Evolutionary conservation across 2,797 vertebrate genomes (phyloP).

Genomic region (Discoglossus pictus): DNA sequence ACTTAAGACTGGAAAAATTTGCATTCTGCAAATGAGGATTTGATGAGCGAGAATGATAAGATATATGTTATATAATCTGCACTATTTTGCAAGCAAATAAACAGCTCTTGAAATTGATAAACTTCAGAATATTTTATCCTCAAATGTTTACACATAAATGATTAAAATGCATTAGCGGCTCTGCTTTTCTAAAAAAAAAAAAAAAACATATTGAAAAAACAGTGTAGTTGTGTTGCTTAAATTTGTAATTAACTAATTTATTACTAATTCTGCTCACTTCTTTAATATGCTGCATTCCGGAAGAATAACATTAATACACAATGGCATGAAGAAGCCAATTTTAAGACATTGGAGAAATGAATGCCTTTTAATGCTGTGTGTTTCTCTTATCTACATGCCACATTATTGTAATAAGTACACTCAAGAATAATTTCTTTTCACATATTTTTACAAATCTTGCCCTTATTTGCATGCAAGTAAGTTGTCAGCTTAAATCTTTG

Average conservation of each 20-base stretch:
- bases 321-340: slow-evolving; percentile 86
- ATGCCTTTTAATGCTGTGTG: slow-evolving; percentile 84
- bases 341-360: slow-evolving; percentile 88
- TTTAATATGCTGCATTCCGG: slow-evolving; percentile 85
- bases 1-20: slow-evolving; percentile 83
- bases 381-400: slow-evolving; percentile 86
- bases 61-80: slow-evolving; percentile 85
- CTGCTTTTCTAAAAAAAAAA: slow-evolving; percentile 71
- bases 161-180: slow-evolving; percentile 85
- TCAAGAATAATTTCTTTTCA: slow-evolving; percentile 88
- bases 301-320: slow-evolving; percentile 85
- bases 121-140: slow-evolving; percentile 84
- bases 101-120: slow-evolving; percentile 85
- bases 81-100: slow-evolving; percentile 83
- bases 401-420: slow-evolving; percentile 89
- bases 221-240: slow-evolving; percentile 84
- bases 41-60: slow-evolving; percentile 85
- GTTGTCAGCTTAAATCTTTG: slow-evolving; percentile 93
- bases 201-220: slow-evolving; percentile 80
- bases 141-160: slow-evolving; percentile 85
- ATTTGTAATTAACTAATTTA: slow-evolving; percentile 91
- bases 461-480: slow-evolving; percentile 92
- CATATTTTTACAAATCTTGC: slow-evolving; percentile 85
- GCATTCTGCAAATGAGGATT: slow-evolving; percentile 84
- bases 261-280: slow-evolving; percentile 83